Evolutionary conservation across 1,140 invertebrate species (phyloP).

Genomic region (Pachyrhynchus sulphureomaculatus): DNA sequence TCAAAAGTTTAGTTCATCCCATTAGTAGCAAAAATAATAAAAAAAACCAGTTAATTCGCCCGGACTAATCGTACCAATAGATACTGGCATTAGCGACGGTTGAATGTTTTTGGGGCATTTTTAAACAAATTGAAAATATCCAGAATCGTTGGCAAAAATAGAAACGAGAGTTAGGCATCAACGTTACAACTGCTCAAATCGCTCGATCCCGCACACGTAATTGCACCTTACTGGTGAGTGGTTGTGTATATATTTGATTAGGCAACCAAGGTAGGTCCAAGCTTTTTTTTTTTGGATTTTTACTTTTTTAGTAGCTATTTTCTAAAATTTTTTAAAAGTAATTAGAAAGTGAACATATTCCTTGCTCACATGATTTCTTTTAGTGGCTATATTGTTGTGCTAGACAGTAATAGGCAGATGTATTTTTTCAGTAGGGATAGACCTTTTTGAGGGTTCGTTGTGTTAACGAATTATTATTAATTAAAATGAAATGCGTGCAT

Average conservation of each 20-base stretch:
- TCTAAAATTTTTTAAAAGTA: neutral
- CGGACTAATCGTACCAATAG: no score
- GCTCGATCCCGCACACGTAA: constrained; percentile 11
- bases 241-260: constrained; percentile 7
- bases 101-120: constrained; percentile 14
- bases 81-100: neutral
- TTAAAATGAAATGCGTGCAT: no score
- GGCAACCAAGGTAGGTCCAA: constrained; percentile 4
- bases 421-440: no score
- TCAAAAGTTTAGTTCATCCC: no score
- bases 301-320: no score
- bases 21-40: no score
- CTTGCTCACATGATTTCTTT: neutral
- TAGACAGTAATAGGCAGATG: no score
- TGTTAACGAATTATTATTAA: no score
- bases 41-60: no score
- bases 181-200: constrained; percentile 2
- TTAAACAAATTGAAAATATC: constrained; percentile 29
- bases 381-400: no score
- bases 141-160: constrained; percentile 24
- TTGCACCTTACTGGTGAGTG: constrained; percentile 10
- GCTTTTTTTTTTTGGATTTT: neutral
- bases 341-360: neutral
- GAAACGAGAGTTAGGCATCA: neutral
- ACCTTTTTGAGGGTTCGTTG: no score